Base-by-base conservation (phyloP, 2,888 invertebrate species). In the Chesias legatella region DNA sequence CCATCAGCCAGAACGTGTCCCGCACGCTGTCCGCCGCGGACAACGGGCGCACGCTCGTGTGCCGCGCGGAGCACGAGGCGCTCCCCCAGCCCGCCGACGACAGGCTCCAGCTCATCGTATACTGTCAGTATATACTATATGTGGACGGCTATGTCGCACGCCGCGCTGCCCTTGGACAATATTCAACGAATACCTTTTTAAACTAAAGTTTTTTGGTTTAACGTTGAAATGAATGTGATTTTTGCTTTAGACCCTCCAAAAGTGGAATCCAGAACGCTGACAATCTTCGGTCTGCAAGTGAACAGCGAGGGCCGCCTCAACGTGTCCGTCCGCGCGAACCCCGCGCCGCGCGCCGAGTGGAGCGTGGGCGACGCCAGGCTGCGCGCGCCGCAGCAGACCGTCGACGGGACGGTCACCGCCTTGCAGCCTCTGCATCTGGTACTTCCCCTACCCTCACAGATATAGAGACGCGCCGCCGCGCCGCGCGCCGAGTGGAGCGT, bases 241-340 rank as follows among this genome's bases (percentile, higher is more conserved):
- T 7, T 48, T 5, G 13, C 63, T 57, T 1, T 73, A 94, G 95
- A 92, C 75, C 86, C 91, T 0, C 94, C 94, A 0, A 89, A 91
- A 28, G 84, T 86, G 20, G 88, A 90, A 0, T 88, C 91, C 7
- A 69, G 69, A 0, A 77, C 86, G 0, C 89, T 72, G 43, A 91
- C 92, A 22, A 92, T 92, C 40, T 95, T 94, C 68, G 95, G 94
- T 0, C 91, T 93, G 44, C 92, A 92, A 46, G 79, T 95, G 48
- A 94, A 93, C 3, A 90, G 90, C 25, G 90, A 91, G n/a, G 95
- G 94, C 0, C 83, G 90, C 1, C 91, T 95, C 34, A 92, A 92
- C 51, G 91, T 95, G n/a, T 92, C 92, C 1, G 88, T 95, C 13
- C 85, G 91, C 2, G 90, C 94, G 7, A 92, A 94, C 75, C 95